phyloP scores from a whole-genome alignment of 2,797 vertebrate species.

The Peromyscus nudipes region DNA sequence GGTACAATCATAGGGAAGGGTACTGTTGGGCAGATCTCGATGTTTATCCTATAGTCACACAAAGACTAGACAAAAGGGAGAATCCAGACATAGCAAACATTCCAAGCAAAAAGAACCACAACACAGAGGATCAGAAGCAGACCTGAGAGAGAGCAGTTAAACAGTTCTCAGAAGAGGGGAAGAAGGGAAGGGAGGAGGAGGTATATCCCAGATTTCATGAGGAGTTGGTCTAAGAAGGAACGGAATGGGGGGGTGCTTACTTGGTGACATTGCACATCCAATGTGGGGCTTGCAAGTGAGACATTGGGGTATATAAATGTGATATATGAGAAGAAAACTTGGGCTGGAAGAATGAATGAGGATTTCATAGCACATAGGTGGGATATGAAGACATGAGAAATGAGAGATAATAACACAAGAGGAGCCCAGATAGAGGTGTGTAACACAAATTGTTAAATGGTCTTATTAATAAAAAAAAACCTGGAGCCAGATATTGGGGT shows the following conservation, averaged over 20 bases:
- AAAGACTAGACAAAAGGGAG: background rate
- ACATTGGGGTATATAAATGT: background rate
- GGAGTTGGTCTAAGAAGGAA: background rate
- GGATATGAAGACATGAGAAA: background rate
- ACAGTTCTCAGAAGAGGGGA: background rate
- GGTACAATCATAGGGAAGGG: background rate
- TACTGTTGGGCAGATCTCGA: background rate
- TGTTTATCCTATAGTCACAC: background rate
- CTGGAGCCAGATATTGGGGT: too few relatives aligned
- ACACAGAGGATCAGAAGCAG: background rate
- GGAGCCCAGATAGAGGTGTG: background rate
- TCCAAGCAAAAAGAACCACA: background rate
- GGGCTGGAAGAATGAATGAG: background rate
- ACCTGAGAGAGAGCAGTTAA: background rate
- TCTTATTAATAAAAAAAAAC: too few relatives aligned
- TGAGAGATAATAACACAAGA: background rate
- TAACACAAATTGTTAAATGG: too few relatives aligned
- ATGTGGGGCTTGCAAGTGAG: background rate
- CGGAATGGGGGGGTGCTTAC: background rate
- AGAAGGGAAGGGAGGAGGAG: background rate
- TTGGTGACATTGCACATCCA: background rate
- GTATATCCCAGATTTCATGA: background rate
- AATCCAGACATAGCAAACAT: background rate
- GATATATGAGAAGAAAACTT: background rate
- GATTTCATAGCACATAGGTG: background rate